phyloP scores from a whole-genome alignment of 2,797 vertebrate genomes.

The Remorina albescens region DNA sequence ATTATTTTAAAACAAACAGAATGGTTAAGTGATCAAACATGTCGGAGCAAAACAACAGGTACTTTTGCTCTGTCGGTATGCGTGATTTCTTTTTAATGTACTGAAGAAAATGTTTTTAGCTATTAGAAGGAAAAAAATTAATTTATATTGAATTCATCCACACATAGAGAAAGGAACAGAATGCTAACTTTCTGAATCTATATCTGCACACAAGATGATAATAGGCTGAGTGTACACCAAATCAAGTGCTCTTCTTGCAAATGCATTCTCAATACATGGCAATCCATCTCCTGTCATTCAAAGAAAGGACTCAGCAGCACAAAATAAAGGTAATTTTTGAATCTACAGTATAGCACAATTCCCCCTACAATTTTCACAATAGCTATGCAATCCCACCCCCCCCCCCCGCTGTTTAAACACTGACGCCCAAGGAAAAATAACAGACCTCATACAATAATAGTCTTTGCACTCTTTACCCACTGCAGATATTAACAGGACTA shows the following conservation, averaged over 20 bases:
- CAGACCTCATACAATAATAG: constrained; percentile 40
- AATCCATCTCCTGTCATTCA: constrained; percentile 16
- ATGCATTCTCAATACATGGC: neutral
- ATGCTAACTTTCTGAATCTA: neutral
- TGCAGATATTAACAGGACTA: constrained; percentile 47
- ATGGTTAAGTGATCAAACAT: neutral
- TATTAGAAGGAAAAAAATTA: neutral
- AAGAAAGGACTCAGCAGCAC: neutral
- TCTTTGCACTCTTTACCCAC: constrained; percentile 38
- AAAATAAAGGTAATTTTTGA: constrained; percentile 39
- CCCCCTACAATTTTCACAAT: constrained; percentile 43
- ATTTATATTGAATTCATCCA: neutral
- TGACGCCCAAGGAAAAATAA: constrained; percentile 42
- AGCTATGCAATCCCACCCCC: constrained; percentile 45
- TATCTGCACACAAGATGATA: constrained; percentile 4
- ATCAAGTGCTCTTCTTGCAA: constrained; percentile 3
- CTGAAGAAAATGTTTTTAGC: too few relatives aligned
- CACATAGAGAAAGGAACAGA: neutral
- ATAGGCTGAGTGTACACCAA: neutral
- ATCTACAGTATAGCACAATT: constrained; percentile 31
- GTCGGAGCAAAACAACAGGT: constrained; percentile 8
- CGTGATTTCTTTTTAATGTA: neutral
- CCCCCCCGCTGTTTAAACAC: constrained; percentile 38
- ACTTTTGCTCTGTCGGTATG: neutral
- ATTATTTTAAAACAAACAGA: constrained; percentile 40